phyloP scores from a whole-genome alignment of 1,140 invertebrate genomes.

The Thrips palmi region DNA sequence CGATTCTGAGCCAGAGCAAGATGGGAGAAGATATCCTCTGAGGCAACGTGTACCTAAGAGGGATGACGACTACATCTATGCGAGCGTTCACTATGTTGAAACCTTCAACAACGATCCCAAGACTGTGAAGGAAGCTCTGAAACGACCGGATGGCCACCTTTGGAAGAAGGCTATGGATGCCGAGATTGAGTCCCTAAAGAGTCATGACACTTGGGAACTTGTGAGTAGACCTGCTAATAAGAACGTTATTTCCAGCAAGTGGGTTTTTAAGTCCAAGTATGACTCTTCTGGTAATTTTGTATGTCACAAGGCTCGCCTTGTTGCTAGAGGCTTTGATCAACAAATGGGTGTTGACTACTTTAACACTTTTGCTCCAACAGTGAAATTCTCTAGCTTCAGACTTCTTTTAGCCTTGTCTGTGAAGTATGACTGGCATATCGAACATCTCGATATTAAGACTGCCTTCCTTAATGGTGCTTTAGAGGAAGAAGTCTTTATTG shows the following conservation, averaged over 20 bases:
- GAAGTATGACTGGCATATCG: constrained; percentile 14
- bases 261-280: constrained; percentile 5
- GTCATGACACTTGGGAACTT: constrained; percentile 21
- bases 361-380: constrained; percentile 22
- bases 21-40: too few species aligned
- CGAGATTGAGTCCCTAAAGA: constrained; percentile 17
- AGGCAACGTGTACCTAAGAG: too few species aligned
- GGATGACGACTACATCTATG: too few species aligned
- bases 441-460: constrained; percentile 22
- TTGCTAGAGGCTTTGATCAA: constrained; percentile 23
- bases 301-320: constrained; percentile 22
- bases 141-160: neutral
- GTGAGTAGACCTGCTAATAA: constrained; percentile 14
- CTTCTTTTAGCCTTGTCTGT: constrained; percentile 17
- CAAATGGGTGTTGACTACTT: constrained; percentile 18
- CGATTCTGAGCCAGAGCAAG: too few species aligned
- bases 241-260: constrained; percentile 11
- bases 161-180: constrained; percentile 22
- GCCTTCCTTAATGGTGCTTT: constrained; percentile 24
- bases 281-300: too few species aligned
- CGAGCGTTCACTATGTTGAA: too few species aligned
- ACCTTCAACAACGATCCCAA: too few species aligned
- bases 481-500: constrained; percentile 22
- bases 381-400: constrained; percentile 18
- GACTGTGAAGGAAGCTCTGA: neutral